Conservation (phyloP, 2,797 vertebrate species). For the Sebastolobus altivelis region DNA sequence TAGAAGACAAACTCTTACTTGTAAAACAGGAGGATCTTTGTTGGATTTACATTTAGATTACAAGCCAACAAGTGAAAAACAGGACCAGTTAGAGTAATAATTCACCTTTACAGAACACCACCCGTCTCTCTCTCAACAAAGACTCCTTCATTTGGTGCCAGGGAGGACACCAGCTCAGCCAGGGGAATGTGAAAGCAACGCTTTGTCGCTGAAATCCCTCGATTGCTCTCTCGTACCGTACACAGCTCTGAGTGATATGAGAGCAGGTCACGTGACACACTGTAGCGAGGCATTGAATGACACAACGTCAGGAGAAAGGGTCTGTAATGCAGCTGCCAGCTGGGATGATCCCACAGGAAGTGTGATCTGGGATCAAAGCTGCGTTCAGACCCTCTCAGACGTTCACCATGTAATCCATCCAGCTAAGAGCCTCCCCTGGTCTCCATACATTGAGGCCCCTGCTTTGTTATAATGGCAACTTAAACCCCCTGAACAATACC, state of each 20-base stretch:
- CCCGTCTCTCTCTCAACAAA: constrained; percentile 45
- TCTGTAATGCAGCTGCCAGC: constrained; percentile 54
- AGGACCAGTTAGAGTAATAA: constrained; percentile 32
- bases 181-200: constrained; percentile 43
- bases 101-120: constrained; percentile 44
- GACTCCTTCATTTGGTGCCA: constrained; percentile 43
- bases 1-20: background rate
- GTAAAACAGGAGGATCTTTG: constrained; percentile 4
- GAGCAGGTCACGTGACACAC: constrained; percentile 53
- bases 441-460: constrained; percentile 17
- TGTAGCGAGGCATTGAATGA: constrained; percentile 37
- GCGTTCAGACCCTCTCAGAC: constrained; percentile 27
- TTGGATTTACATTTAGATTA: constrained; percentile 25
- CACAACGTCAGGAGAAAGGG: constrained; percentile 4
- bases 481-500: constrained; percentile 39
- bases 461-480: constrained; percentile 66
- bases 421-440: constrained; percentile 24
- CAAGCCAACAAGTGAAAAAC: constrained; percentile 16
- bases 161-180: constrained; percentile 33
- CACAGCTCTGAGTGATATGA: constrained; percentile 15
- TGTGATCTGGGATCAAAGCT: constrained; percentile 69
- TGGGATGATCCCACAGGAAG: constrained; percentile 58
- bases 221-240: background rate
- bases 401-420: constrained; percentile 66
- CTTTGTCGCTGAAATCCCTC: constrained; percentile 42